These are phyloP conservation scores for Cyprinus carpio DNA, from an alignment of 2,113 vertebrate genomes.

Conservation along the genomic window DNA sequence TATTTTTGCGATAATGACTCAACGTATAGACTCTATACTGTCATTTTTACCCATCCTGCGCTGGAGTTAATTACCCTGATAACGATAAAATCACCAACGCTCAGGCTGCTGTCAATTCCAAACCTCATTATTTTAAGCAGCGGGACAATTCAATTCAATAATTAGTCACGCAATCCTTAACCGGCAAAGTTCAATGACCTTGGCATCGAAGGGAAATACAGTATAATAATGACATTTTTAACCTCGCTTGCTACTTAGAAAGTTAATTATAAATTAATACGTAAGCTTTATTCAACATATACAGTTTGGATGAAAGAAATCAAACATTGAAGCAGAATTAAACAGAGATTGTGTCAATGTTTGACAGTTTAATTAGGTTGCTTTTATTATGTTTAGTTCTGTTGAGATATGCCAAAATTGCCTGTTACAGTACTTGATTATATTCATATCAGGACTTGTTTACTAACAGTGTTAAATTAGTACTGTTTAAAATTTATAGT, in stretches of 20 bases:
- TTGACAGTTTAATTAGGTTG: not conserved
- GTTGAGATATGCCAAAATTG: no score
- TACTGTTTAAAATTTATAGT: no score
- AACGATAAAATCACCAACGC: conserved; percentile 4
- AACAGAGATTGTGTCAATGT: not conserved
- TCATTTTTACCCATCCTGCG: not conserved
- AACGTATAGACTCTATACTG: not conserved
- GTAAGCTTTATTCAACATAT: not conserved
- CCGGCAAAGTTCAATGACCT: conserved; percentile 24
- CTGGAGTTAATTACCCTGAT: conserved; percentile 33
- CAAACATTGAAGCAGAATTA: not conserved
- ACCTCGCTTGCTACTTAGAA: not conserved
- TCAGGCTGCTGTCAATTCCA: conserved; percentile 18
- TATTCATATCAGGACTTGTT: not conserved
- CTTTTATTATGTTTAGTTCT: not conserved
- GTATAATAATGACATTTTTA: not conserved
- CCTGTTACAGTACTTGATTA: not conserved
- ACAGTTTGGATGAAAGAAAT: not conserved
- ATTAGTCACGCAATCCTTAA: conserved; percentile 14
- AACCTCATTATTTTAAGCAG: conserved; percentile 31
- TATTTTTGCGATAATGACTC: not conserved
- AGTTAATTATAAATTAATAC: not conserved
- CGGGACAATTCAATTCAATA: conserved; percentile 18
- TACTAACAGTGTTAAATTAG: not conserved
- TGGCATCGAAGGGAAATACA: not conserved